Conservation (phyloP, 1,140 invertebrate species). For the Dreissena polymorpha region DNA sequence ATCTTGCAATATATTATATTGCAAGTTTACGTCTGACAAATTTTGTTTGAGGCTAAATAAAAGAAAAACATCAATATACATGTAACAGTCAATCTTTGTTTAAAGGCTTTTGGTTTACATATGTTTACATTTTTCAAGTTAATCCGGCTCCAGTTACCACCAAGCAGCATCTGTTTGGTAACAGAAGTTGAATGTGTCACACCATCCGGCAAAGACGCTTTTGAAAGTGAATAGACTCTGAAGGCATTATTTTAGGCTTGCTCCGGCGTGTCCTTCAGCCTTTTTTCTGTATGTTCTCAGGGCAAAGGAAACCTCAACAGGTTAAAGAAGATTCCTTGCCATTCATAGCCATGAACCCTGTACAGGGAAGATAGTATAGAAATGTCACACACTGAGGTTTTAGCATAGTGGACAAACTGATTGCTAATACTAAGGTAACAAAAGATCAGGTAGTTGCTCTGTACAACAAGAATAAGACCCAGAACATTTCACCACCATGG, state of each 20-base stretch:
- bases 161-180: conserved; percentile 2
- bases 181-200: background rate
- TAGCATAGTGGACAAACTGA: background rate
- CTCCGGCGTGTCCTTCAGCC: background rate
- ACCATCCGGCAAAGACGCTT: background rate
- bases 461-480: background rate
- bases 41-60: no score
- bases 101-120: background rate
- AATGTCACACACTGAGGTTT: background rate
- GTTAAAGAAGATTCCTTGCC: no score
- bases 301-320: background rate
- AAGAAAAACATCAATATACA: no score
- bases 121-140: background rate
- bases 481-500: background rate
- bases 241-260: background rate
- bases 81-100: no score
- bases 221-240: background rate
- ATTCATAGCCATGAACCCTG: no score
- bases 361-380: background rate
- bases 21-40: no score
- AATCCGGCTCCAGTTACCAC: background rate
- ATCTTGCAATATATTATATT: no score
- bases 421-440: background rate
- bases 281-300: background rate
- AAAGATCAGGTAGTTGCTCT: background rate